Conservation (phyloP, 2,113 vertebrate species). For the Cinclus mexicanus region DNA sequence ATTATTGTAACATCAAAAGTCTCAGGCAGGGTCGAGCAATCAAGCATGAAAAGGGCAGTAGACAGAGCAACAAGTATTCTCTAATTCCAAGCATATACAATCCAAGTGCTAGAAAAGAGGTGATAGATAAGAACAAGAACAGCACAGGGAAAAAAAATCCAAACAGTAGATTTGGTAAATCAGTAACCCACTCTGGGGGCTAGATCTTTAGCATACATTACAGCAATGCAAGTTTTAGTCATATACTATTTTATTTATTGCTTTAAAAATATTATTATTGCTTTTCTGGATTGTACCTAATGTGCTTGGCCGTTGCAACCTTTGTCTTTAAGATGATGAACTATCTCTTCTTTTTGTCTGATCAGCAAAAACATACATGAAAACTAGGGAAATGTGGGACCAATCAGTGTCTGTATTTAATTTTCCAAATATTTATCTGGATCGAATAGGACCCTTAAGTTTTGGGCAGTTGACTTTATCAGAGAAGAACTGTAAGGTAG, state of each 20-base stretch:
- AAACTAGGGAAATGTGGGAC: background rate
- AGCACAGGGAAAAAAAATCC: accelerated
- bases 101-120: background rate
- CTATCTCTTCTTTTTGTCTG: background rate
- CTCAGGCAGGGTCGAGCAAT: background rate
- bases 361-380: background rate
- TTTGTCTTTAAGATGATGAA: background rate
- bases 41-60: background rate
- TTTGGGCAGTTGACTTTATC: background rate
- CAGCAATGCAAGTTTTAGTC: background rate
- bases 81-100: background rate
- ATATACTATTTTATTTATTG: background rate
- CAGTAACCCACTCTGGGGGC: background rate
- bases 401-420: background rate
- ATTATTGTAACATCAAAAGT: background rate
- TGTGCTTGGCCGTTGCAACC: background rate
- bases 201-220: background rate
- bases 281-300: background rate
- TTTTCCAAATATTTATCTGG: background rate
- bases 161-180: too few species aligned
- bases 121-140: background rate
- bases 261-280: background rate
- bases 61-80: background rate
- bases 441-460: accelerated
- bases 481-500: background rate